These are phyloP conservation scores for Dynastes tityus DNA, from an alignment of 2,888 invertebrate species.

Conservation along the genomic window DNA sequence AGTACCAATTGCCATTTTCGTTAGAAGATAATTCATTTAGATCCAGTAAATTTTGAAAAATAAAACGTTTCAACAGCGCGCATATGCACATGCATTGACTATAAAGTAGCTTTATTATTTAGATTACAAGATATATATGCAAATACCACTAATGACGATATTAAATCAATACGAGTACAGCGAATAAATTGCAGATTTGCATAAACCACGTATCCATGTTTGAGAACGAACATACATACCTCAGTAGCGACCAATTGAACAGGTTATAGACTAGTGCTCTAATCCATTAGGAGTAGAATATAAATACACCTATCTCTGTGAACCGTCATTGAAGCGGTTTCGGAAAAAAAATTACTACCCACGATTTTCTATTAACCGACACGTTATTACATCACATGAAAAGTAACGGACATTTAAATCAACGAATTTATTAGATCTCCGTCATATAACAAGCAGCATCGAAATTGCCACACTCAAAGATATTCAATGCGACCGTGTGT, in stretches of 20 bases:
- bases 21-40: too few relatives aligned
- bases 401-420: constrained; percentile 43
- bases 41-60: constrained; percentile 1
- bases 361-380: constrained; percentile 41
- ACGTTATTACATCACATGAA: constrained; percentile 37
- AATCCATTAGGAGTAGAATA: constrained; percentile 41
- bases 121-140: constrained; percentile 8
- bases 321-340: constrained; percentile 26
- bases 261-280: constrained; percentile 26
- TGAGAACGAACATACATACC: constrained; percentile 9
- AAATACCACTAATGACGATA: constrained; percentile 14
- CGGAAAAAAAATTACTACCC: constrained; percentile 33
- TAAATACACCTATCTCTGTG: constrained; percentile 39
- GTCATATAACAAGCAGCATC: constrained; percentile 8
- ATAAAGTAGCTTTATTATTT: too few relatives aligned
- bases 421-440: constrained; percentile 35
- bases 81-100: too few relatives aligned
- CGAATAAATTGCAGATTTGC: constrained; percentile 35
- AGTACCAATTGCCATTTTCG: too few relatives aligned
- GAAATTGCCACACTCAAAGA: constrained; percentile 27
- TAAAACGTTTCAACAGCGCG: not conserved
- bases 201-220: constrained; percentile 21
- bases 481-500: constrained; percentile 21
- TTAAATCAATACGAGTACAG: constrained; percentile 28
- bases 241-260: constrained; percentile 32